Conservation (phyloP, 2,888 invertebrate species). For the Drosophila paracracens region DNA sequence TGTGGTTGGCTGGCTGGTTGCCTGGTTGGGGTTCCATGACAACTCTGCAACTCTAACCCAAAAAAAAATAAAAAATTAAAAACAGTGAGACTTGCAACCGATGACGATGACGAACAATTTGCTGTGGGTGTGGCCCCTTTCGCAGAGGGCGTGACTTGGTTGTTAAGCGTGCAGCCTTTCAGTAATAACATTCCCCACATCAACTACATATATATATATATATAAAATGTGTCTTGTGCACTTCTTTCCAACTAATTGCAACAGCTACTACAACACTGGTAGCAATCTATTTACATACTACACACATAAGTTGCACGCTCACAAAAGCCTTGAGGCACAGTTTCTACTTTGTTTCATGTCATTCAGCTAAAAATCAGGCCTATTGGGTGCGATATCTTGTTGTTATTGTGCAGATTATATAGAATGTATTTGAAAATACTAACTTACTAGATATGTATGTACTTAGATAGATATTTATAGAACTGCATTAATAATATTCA, state of each 20-base stretch:
- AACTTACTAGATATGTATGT: background rate
- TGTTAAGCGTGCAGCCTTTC: slow-evolving; percentile 55
- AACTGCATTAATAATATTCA: background rate
- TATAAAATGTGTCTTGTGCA: background rate
- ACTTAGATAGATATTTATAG: background rate
- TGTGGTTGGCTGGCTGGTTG: slow-evolving; percentile 51
- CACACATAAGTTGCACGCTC: slow-evolving; percentile 6
- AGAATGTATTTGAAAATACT: background rate
- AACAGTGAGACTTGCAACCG: slow-evolving; percentile 1
- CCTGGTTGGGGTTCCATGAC: slow-evolving; percentile 59
- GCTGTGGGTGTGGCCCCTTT: slow-evolving; percentile 60
- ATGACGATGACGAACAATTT: slow-evolving; percentile 42
- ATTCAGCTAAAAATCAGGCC: background rate
- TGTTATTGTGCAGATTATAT: background rate
- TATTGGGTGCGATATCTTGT: background rate
- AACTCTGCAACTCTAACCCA: slow-evolving; percentile 17
- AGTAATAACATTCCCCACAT: slow-evolving; percentile 47
- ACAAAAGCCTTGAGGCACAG: slow-evolving; percentile 15
- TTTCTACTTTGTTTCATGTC: background rate
- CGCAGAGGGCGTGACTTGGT: slow-evolving; percentile 69
- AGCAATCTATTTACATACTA: slow-evolving; percentile 19
- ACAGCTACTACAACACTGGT: slow-evolving; percentile 12
- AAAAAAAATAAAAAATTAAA: background rate
- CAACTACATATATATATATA: background rate
- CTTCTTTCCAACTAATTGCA: slow-evolving; percentile 24